Percentiles rank a stretch among this genome's conserved stretches.
These are phyloP conservation scores for Microhierax caerulescens DNA, from an alignment of 2,797 vertebrate genomes.

Conservation along the genomic window DNA sequence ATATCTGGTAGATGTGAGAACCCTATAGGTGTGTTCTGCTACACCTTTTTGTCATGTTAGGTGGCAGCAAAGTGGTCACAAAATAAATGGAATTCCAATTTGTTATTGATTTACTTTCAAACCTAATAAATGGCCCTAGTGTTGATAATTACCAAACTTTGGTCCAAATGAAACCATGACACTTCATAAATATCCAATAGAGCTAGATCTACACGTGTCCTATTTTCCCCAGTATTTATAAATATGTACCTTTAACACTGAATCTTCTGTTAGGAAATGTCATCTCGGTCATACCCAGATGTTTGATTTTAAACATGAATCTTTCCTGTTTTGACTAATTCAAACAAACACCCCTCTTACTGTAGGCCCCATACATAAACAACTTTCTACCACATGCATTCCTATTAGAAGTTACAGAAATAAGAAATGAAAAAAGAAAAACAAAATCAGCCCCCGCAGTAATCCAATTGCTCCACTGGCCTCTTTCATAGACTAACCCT, in stretches of 20 bases:
- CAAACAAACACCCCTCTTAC: slow-evolving; percentile 62
- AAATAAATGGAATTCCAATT: slow-evolving; percentile 37
- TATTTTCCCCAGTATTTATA: slow-evolving; percentile 26
- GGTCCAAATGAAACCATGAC: slow-evolving; percentile 38
- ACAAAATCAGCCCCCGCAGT: not conserved
- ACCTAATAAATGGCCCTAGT: slow-evolving; percentile 13
- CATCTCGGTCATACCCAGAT: not conserved
- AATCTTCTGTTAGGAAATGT: slow-evolving; percentile 19
- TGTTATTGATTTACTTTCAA: slow-evolving; percentile 51
- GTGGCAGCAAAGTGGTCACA: not conserved
- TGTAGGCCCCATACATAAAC: not conserved
- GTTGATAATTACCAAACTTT: slow-evolving; percentile 30
- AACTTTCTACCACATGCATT: not conserved
- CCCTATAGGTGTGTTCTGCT: not conserved
- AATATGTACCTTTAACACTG: slow-evolving; percentile 36
- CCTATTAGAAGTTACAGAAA: not conserved
- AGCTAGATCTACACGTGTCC: not conserved
- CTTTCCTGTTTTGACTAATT: slow-evolving; percentile 39
- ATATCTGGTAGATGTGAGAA: not conserved
- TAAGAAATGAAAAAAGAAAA: not conserved
- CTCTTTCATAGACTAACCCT: not conserved
- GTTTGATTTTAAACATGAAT: slow-evolving; percentile 29
- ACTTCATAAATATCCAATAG: slow-evolving; percentile 42
- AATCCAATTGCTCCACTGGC: not conserved
- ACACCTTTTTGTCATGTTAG: not conserved